phyloP scores from a whole-genome alignment of 2,797 vertebrate genomes.

The Lerista edwardsae region DNA sequence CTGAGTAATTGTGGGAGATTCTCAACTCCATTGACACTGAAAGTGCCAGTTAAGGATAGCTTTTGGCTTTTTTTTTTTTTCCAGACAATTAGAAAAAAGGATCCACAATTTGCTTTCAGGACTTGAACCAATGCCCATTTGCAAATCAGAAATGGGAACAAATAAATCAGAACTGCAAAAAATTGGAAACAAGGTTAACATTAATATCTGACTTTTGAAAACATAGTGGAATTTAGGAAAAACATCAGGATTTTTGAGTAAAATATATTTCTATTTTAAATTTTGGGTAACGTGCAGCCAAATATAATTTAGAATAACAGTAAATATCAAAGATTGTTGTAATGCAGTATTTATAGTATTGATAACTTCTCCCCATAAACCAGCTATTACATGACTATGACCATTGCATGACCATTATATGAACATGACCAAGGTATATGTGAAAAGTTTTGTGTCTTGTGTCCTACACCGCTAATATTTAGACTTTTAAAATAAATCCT shows the following conservation, averaged over 20 bases:
- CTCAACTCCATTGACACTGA: constrained; percentile 70
- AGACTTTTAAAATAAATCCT: too few species aligned
- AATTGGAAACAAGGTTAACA: constrained; percentile 27
- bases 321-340: too few species aligned
- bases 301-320: too few species aligned
- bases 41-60: constrained; percentile 61
- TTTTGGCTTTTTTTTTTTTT: constrained; percentile 71
- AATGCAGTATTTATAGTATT: too few species aligned
- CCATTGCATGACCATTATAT: too few species aligned
- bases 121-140: constrained; percentile 55
- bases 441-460: too few species aligned
- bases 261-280: constrained; percentile 1
- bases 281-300: neutral
- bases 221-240: constrained; percentile 44
- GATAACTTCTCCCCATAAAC: too few species aligned
- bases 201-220: constrained; percentile 41
- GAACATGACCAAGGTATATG: too few species aligned
- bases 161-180: neutral
- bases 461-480: too few species aligned
- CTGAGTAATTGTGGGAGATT: constrained; percentile 76
- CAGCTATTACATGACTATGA: too few species aligned
- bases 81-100: constrained; percentile 64
- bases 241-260: constrained; percentile 44
- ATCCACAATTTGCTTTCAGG: constrained; percentile 66
- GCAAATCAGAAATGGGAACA: constrained; percentile 53